Conservation (phyloP, 64 coral and sea anemone species). For the Porites australiensis region DNA sequence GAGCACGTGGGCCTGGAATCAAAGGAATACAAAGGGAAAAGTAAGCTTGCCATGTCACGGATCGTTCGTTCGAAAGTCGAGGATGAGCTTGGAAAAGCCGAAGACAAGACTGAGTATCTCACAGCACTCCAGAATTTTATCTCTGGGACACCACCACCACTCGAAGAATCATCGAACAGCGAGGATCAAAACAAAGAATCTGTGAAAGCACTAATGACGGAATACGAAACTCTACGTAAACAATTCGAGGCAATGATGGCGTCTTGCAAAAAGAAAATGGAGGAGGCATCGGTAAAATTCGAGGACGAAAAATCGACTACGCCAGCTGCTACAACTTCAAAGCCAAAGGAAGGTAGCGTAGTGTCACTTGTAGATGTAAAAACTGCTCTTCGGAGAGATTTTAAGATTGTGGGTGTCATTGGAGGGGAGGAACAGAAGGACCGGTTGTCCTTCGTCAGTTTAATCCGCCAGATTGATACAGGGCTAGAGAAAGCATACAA, state of each 20-base stretch:
- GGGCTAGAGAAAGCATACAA: slow-evolving; percentile 65
- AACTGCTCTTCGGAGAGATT: slow-evolving; percentile 50
- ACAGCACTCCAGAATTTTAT: slow-evolving; percentile 5
- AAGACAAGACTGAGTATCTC: slow-evolving; percentile 25
- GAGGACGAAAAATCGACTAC: neutral
- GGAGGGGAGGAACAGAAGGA: slow-evolving; percentile 64
- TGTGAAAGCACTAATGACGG: neutral
- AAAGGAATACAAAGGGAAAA: slow-evolving; percentile 20
- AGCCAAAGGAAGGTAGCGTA: neutral
- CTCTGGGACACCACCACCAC: neutral
- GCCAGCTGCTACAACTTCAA: neutral
- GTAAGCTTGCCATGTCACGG: slow-evolving; percentile 15
- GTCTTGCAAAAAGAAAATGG: neutral
- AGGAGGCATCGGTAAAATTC: slow-evolving; percentile 19
- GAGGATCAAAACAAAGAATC: neutral
- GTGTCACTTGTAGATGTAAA: neutral
- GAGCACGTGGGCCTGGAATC: slow-evolving; percentile 14
- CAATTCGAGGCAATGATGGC: slow-evolving; percentile 31
- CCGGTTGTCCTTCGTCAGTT: slow-evolving; percentile 62
- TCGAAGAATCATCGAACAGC: slow-evolving; percentile 2
- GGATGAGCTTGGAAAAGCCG: slow-evolving; percentile 16
- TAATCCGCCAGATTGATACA: slow-evolving; percentile 63
- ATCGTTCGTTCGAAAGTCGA: neutral
- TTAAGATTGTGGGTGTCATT: slow-evolving; percentile 32
- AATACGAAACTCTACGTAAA: neutral